Evolutionary conservation across 2,797 vertebrate species (phyloP), one percentile per base, ranked within the genome.

Genomic region (Notolepis coatsorum): DNA sequence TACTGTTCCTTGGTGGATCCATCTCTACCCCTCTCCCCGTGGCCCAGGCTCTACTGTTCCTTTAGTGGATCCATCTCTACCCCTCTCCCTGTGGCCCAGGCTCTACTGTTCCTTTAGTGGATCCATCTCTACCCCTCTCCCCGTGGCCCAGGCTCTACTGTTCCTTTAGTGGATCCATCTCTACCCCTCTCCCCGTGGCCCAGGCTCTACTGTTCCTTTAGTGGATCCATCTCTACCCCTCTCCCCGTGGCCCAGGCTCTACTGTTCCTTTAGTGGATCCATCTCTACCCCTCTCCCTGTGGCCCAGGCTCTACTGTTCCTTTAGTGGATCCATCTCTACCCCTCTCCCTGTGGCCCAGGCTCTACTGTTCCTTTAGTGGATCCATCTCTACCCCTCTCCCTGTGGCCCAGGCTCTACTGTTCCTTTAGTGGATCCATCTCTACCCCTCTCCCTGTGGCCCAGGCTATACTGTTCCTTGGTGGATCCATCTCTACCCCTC

Each of bases 1-100:
- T 87, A 85, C 82, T 75, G 84, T 85, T 88, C 84, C 88, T 87
- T 92, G 90, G 79, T 90, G 84, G n/a, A n/a, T n/a, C n/a, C n/a
- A n/a, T n/a, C n/a, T n/a, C n/a, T n/a, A n/a, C n/a, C 78, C 61
- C 68, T 75, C 54, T 83, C 77, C 84, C 68, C 66, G 52, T 85
- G 81, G 84, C 78, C 75, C 79, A 68, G 69, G 71, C 75, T 87
- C 83, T 87, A 85, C 82, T 75, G 84, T 85, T 88, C 84, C 88
- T n/a, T n/a, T n/a, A n/a, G n/a, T n/a, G n/a, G n/a, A n/a, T n/a
- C n/a, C n/a, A n/a, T n/a, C n/a, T n/a, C n/a, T n/a, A n/a, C n/a
- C 78, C 61, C 68, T 75, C 54, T 83, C 77, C 84, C 68, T 67
- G 52, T 85, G 81, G 84, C 78, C 75, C 79, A 68, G 69, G 71